Conservation (phyloP, 2,888 invertebrate species). For the Aromia moschata region DNA sequence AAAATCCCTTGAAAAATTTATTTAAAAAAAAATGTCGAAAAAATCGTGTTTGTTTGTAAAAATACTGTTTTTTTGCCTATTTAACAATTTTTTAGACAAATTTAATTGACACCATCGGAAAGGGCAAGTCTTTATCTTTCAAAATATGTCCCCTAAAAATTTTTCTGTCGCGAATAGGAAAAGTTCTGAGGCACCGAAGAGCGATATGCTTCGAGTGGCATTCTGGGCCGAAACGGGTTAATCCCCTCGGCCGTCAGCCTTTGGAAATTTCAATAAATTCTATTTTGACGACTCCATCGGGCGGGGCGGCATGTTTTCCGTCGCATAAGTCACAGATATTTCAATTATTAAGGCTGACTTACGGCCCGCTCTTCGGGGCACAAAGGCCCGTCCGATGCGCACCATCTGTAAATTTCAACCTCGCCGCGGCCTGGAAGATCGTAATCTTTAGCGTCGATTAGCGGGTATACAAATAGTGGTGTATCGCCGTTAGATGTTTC, state of each 20-base stretch:
- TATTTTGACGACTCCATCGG: constrained; percentile 27
- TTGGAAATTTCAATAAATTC: constrained; percentile 22
- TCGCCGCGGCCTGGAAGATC: constrained; percentile 4
- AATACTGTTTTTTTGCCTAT: no score
- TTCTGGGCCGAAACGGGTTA: no score
- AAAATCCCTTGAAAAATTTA: no score
- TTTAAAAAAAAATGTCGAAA: no score
- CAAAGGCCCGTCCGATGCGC: not conserved
- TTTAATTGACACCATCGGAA: no score
- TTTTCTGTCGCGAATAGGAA: no score
- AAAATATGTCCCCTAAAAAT: no score
- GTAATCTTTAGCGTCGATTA: constrained; percentile 30
- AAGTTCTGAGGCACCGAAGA: no score
- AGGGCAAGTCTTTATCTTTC: no score
- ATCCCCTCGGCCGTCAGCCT: not conserved
- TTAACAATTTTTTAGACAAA: no score
- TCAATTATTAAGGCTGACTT: constrained; percentile 46
- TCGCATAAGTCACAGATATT: constrained; percentile 53
- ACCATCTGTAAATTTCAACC: constrained; percentile 18
- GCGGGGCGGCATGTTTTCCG: constrained; percentile 37
- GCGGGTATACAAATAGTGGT: constrained; percentile 53
- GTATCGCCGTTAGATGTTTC: constrained; percentile 52
- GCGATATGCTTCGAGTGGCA: no score
- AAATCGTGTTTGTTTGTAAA: no score
- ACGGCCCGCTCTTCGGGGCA: constrained; percentile 2